These are phyloP conservation scores for Drosophila bocki DNA, from an alignment of 1,140 invertebrate genomes.

Conservation along the genomic window DNA sequence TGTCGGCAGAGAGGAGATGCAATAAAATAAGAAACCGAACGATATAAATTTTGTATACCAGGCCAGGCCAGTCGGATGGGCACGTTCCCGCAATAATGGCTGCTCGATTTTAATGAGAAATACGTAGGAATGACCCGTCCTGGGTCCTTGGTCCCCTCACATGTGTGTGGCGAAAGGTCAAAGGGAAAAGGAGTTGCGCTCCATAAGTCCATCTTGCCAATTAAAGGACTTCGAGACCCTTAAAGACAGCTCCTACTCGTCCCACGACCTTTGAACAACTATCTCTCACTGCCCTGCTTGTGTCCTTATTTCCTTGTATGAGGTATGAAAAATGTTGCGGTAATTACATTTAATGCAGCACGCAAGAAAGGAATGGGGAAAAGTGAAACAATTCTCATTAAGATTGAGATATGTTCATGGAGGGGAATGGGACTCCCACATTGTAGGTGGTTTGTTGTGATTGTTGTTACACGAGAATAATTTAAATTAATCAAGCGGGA, in stretches of 20 bases:
- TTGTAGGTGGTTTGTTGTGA: too few relatives aligned
- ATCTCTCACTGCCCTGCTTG: slow-evolving; percentile 17
- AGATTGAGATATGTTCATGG: slow-evolving; percentile 68
- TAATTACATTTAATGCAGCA: slow-evolving; percentile 76
- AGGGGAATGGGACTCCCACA: not conserved
- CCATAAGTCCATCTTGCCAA: slow-evolving; percentile 51
- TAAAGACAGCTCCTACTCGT: slow-evolving; percentile 21
- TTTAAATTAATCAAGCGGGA: slow-evolving; percentile 5
- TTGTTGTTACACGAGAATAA: too few relatives aligned
- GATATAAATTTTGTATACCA: slow-evolving; percentile 56
- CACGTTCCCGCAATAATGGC: slow-evolving; percentile 77
- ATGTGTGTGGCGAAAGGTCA: slow-evolving; percentile 3
- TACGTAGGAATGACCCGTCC: slow-evolving; percentile 43
- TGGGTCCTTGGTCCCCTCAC: slow-evolving; percentile 5
- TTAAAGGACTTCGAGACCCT: slow-evolving; percentile 46
- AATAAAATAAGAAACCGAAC: slow-evolving; percentile 25
- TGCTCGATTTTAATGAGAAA: slow-evolving; percentile 79
- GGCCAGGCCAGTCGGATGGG: slow-evolving; percentile 39
- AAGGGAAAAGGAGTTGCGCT: slow-evolving; percentile 1
- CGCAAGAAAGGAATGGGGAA: slow-evolving; percentile 19
- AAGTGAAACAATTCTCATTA: slow-evolving; percentile 77
- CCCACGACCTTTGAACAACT: slow-evolving; percentile 29
- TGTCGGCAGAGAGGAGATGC: not conserved
- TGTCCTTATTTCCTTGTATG: slow-evolving; percentile 8
- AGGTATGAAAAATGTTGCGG: slow-evolving; percentile 67